phyloP scores from a whole-genome alignment of 2,888 invertebrate species.

The Noctua fimbriata region DNA sequence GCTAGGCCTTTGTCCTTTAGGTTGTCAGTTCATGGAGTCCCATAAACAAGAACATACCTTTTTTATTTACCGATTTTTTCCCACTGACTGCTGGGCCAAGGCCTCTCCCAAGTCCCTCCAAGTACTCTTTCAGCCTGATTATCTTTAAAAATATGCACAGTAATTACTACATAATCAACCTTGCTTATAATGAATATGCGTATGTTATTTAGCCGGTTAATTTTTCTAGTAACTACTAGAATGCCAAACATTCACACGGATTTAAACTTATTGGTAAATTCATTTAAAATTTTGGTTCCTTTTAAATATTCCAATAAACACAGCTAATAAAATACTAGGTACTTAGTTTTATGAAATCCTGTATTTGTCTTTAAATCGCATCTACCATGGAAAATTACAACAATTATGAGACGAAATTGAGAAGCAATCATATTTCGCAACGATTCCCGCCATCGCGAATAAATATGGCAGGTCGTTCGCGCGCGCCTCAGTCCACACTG shows the following conservation, averaged over 20 bases:
- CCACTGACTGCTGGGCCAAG: neutral
- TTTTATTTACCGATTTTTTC: neutral
- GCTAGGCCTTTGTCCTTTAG: neutral
- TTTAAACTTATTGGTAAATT: neutral
- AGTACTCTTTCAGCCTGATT: neutral
- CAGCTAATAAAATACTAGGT: neutral
- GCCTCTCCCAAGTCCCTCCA: neutral
- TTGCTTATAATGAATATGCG: neutral
- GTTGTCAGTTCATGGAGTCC: neutral
- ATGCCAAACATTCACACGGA: neutral
- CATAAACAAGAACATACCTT: neutral
- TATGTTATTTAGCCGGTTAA: neutral
- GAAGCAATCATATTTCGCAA: constrained; percentile 65
- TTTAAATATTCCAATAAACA: neutral
- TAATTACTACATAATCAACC: neutral
- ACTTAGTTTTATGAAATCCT: constrained; percentile 2
- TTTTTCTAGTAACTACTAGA: constrained; percentile 10
- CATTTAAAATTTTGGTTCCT: neutral
- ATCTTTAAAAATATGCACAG: neutral
- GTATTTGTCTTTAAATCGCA: constrained; percentile 11
- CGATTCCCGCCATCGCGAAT: constrained; percentile 59
- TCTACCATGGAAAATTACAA: constrained; percentile 62
- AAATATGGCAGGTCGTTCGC: constrained; percentile 69
- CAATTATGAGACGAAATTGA: constrained; percentile 59
- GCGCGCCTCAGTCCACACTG: constrained; percentile 70